A percentile compares a stretch with the other conserved stretches of the same genome.
Conservation (phyloP, 2,113 vertebrate species). For the Addax nasomaculatus region DNA sequence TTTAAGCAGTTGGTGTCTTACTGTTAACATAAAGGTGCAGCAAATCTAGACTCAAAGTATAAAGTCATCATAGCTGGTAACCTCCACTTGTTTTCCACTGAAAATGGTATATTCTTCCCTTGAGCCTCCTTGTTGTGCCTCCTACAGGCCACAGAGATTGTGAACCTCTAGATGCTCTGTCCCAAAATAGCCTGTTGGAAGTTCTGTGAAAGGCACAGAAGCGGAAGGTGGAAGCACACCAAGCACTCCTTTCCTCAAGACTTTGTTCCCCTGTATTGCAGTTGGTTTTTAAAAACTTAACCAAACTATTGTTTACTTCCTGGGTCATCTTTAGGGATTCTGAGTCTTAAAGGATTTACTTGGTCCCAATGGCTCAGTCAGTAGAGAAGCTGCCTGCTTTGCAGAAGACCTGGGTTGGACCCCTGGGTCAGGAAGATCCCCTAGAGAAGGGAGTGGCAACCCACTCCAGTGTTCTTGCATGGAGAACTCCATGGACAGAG, state of each 20-base stretch:
- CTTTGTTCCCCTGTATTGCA: neutral
- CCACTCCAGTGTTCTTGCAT: neutral
- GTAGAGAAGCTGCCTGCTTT: neutral
- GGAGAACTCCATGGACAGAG: neutral
- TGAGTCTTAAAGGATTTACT: neutral
- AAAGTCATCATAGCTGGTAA: slow-evolving; percentile 87
- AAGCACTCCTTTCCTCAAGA: fast-evolving
- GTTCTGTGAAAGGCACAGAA: neutral
- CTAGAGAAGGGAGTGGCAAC: neutral
- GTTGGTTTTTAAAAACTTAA: neutral
- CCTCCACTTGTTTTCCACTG: slow-evolving; percentile 94
- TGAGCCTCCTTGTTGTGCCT: slow-evolving; percentile 94
- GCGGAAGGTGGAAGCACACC: fast-evolving
- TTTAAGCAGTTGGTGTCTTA: slow-evolving; percentile 96
- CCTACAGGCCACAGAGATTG: slow-evolving; percentile 89
- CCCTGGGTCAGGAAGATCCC: neutral
- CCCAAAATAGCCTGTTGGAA: slow-evolving; percentile 80
- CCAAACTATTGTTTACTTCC: neutral
- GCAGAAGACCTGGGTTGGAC: neutral
- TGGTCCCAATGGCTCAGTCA: neutral
- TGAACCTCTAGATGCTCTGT: slow-evolving; percentile 86
- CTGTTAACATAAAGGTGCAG: slow-evolving; percentile 83
- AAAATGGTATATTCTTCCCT: slow-evolving; percentile 96
- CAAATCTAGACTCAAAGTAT: slow-evolving; percentile 92
- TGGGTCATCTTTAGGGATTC: neutral